Percentiles rank a stretch among this genome's conserved stretches.
Evolutionary conservation across 2,113 vertebrate genomes (phyloP).

Genomic region (Falco punctatus): DNA sequence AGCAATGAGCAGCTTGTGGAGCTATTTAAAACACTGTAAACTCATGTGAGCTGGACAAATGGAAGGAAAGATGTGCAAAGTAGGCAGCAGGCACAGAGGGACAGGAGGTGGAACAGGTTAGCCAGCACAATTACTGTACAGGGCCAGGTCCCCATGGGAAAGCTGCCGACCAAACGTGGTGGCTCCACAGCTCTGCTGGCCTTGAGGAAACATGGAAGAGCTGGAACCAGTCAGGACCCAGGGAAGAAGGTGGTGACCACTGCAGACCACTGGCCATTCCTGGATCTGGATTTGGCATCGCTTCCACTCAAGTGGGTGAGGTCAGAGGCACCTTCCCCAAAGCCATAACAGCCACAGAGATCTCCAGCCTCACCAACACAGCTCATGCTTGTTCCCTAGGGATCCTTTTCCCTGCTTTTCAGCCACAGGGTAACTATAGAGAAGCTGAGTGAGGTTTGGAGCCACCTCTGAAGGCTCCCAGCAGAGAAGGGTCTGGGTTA

Average conservation of each 20-base stretch:
- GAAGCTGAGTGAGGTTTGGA: background rate
- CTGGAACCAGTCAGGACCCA: background rate
- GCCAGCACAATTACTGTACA: background rate
- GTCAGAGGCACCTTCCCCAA: background rate
- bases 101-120: background rate
- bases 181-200: background rate
- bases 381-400: background rate
- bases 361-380: background rate
- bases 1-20: background rate
- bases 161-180: background rate
- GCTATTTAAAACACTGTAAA: background rate
- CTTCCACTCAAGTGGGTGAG: background rate
- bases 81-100: background rate
- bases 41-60: background rate
- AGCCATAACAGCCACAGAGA: background rate
- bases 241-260: background rate
- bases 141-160: background rate
- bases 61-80: background rate
- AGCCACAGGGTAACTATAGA: background rate
- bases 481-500: background rate
- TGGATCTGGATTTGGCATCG: accelerated
- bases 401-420: background rate
- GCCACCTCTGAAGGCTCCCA: background rate
- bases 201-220: background rate
- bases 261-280: accelerated